phyloP scores from a whole-genome alignment of 1,140 invertebrate species.

The Choristoneura fumiferana region DNA sequence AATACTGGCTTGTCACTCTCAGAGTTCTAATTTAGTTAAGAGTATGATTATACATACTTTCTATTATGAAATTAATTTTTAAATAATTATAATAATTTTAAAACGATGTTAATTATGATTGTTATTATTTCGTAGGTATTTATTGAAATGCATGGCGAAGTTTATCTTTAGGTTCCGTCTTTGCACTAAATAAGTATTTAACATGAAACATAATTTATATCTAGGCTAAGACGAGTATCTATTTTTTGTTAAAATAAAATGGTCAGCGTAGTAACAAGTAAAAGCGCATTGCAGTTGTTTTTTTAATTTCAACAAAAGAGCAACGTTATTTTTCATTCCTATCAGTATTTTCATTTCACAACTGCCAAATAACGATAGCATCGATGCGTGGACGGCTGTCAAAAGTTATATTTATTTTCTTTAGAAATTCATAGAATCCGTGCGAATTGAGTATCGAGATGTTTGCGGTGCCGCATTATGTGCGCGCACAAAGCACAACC shows the following conservation, averaged over 20 bases:
- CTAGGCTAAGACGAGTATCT: too few species aligned
- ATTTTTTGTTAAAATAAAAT: too few species aligned
- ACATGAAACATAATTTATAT: too few species aligned
- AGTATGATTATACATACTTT: conserved; percentile 57
- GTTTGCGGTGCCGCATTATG: conserved; percentile 69
- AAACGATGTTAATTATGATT: too few species aligned
- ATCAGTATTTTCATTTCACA: conserved; percentile 57
- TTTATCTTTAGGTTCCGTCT: too few species aligned
- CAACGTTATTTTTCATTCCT: conserved; percentile 45
- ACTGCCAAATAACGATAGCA: conserved; percentile 72
- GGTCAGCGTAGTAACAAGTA: too few species aligned
- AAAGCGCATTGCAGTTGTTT: not conserved
- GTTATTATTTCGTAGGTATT: too few species aligned
- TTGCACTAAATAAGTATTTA: too few species aligned
- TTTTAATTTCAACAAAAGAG: conserved; percentile 5
- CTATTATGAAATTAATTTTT: conserved; percentile 53
- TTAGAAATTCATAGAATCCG: conserved; percentile 75
- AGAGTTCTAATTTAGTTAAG: conserved; percentile 64
- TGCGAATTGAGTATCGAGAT: conserved; percentile 69
- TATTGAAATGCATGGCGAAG: too few species aligned
- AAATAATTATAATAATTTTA: not conserved
- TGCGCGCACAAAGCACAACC: conserved; percentile 60
- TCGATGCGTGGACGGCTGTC: conserved; percentile 67
- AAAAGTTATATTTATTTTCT: conserved; percentile 78
- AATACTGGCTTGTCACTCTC: conserved; percentile 41